Evolutionary conservation across 2,113 vertebrate genomes (phyloP).

Genomic region (Electrona antarctica): DNA sequence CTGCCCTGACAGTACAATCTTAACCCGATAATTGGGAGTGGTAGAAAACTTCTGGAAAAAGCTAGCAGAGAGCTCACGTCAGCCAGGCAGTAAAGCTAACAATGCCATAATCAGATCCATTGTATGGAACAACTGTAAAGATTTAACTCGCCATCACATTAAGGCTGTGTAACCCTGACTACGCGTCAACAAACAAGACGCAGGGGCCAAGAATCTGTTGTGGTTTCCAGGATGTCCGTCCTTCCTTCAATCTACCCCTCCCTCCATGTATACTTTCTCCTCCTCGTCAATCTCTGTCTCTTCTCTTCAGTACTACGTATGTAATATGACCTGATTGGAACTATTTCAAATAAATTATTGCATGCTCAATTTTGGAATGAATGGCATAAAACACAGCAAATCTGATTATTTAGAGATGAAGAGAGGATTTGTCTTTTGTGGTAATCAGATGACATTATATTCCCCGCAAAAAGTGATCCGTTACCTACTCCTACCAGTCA

Average conservation of each 20-base stretch:
- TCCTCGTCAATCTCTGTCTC: conserved; percentile 15
- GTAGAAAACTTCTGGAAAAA: conserved; percentile 1
- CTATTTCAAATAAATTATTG: too few species aligned
- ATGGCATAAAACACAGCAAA: too few species aligned
- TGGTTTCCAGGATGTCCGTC: conserved; percentile 56
- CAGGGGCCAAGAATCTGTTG: conserved; percentile 48
- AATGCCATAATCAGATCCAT: conserved; percentile 12
- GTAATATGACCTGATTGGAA: too few species aligned
- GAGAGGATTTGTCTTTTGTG: too few species aligned
- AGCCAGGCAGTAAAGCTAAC: conserved; percentile 10
- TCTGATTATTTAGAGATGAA: too few species aligned
- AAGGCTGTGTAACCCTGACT: conserved; percentile 59
- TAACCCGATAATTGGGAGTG: not conserved
- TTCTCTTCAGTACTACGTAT: not conserved
- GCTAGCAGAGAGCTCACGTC: not conserved
- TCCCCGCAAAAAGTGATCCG: too few species aligned
- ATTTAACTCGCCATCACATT: conserved; percentile 50
- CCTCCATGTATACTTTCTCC: conserved; percentile 37
- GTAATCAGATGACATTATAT: too few species aligned
- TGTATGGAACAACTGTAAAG: conserved; percentile 22
- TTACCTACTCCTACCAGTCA: too few species aligned
- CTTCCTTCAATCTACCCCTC: conserved; percentile 31
- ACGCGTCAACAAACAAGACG: conserved; percentile 76
- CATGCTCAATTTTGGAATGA: too few species aligned
- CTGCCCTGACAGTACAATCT: too few species aligned